Base-by-base conservation (phyloP, 2,888 invertebrate species). In the Ornithoptera alexandrae region DNA sequence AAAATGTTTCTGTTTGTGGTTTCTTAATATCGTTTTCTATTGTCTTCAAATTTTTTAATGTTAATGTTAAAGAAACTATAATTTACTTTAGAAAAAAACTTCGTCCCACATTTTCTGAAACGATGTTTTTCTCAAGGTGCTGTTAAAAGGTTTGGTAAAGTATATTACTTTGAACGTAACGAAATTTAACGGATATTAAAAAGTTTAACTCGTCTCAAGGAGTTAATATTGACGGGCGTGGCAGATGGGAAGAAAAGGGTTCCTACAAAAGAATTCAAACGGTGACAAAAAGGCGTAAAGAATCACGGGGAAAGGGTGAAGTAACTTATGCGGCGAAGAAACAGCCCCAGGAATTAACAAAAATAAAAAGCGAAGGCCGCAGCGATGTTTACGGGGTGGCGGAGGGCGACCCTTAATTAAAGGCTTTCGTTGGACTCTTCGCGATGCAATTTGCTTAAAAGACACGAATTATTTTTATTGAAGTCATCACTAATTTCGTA, bases 191-290 rank as follows among this genome's bases (percentile, higher is more conserved):
- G 92, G 92, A 92, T 92, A 92, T 92, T 92, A 92, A 92, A 92
- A 93, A 92, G 92, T 93, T 93, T 90, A 89, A 89, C 88, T 87
- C 89, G 79, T 74, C 74, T 79, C 81, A 79, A 81, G 85, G 87
- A 93, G 93, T 93, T 93, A 93, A 93, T 93, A 93, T 93, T 93
- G 93, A 93, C 93, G 92, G 93, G 90, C 89, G 90, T 86, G 86
- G 88, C 91, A 90, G 92, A 92, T 91, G 92, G 90, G 84, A 87
- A 86, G 86, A 86, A 89, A 78, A 76, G 89, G 91, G 90, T 90
- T 88, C 82, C 87, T 86, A 89, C 86, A 89, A 91, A 92, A 91
- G 90, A 91, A 91, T 91, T 91, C 89, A 87, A 88, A 90, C 88
- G 91, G 89, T 88, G 92, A 92, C 92, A 91, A 92, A 92, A 92